Evolutionary conservation across 2,888 invertebrate genomes (phyloP).

Genomic region (Lycocerus yunnanus): DNA sequence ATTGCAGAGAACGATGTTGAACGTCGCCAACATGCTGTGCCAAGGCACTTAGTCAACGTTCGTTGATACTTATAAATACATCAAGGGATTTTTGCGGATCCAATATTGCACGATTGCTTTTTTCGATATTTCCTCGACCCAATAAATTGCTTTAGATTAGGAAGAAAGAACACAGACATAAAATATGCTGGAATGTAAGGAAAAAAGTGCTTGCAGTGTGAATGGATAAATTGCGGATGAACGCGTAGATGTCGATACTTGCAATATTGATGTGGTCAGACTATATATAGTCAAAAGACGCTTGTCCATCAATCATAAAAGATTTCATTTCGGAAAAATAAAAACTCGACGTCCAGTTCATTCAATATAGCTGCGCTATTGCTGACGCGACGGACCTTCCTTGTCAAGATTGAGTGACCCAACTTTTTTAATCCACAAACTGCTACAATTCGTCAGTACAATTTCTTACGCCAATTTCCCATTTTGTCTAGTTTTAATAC

Average conservation of each 20-base stretch:
- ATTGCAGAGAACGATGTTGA: constrained; percentile 25
- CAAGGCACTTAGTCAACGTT: constrained; percentile 24
- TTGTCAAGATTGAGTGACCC: constrained; percentile 38
- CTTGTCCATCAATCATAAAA: constrained; percentile 47
- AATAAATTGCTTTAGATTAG: constrained; percentile 26
- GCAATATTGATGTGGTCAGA: constrained; percentile 28
- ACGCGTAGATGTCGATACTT: constrained; percentile 8
- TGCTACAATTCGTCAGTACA: constrained; percentile 17
- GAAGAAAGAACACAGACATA: constrained; percentile 18
- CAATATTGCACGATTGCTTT: constrained; percentile 17
- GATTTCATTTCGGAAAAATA: constrained; percentile 44
- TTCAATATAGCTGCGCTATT: constrained; percentile 38
- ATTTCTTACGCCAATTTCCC: constrained; percentile 31
- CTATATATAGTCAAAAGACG: constrained; percentile 32
- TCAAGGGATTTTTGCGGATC: constrained; percentile 22
- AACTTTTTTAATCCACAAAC: constrained; percentile 40
- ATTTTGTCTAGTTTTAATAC: constrained; percentile 39
- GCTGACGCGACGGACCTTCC: constrained; percentile 38
- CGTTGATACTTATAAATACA: constrained; percentile 32
- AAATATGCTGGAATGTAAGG: constrained; percentile 23
- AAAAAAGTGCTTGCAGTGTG: constrained; percentile 8
- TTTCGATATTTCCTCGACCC: constrained; percentile 14
- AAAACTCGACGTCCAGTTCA: constrained; percentile 31
- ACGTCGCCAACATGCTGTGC: constrained; percentile 24
- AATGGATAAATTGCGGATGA: constrained; percentile 13